Conservation (phyloP, 2,113 vertebrate genomes). For the Pteruthius melanotis region DNA sequence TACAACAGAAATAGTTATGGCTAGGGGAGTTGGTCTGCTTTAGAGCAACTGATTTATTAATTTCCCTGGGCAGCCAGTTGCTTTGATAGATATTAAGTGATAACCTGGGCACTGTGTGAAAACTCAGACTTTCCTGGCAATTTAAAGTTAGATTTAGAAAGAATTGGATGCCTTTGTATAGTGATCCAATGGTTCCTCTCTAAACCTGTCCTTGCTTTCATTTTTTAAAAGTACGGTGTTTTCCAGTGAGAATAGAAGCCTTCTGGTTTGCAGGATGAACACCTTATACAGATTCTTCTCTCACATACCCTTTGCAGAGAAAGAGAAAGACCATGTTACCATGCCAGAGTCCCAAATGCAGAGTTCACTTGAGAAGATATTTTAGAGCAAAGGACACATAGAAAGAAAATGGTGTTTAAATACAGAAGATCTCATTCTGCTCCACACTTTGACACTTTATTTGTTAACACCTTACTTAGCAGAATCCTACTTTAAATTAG, state of each 20-base stretch:
- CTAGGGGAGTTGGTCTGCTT: slow-evolving; percentile 2
- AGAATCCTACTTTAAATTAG: neutral
- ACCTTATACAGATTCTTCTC: neutral
- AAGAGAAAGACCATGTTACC: neutral
- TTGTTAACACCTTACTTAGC: neutral
- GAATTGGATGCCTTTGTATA: neutral
- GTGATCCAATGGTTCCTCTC: neutral
- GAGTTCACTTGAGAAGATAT: neutral
- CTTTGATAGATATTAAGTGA: neutral
- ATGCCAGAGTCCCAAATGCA: neutral
- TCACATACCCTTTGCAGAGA: neutral
- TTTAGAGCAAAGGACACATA: neutral
- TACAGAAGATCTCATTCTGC: neutral
- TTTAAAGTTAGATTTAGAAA: neutral
- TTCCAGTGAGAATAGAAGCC: neutral
- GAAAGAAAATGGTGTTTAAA: neutral
- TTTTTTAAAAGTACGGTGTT: neutral
- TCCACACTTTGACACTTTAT: neutral
- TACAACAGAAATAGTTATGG: slow-evolving; percentile 58
- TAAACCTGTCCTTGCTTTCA: neutral
- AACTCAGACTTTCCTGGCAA: neutral
- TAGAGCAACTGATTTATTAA: neutral
- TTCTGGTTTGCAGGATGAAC: neutral
- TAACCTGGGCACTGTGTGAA: slow-evolving; percentile 16
- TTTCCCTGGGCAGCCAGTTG: neutral